phyloP scores from a whole-genome alignment of 2,888 invertebrate genomes.

The Drosophila putrida region DNA sequence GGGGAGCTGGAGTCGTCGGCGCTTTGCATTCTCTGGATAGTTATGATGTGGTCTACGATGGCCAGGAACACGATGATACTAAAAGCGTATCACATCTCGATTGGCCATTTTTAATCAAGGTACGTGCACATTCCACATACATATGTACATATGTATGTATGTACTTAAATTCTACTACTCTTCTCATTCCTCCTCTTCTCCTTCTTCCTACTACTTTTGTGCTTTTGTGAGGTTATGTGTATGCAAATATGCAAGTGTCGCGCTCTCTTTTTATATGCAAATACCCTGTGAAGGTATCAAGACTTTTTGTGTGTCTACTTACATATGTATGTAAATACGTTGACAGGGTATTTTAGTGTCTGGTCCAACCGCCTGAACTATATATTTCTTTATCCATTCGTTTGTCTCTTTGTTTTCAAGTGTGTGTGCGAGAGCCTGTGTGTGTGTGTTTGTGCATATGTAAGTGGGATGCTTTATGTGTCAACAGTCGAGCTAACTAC shows the following conservation, averaged over 20 bases:
- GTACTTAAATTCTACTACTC: neutral
- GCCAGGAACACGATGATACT: conserved; percentile 70
- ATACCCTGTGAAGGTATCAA: no score
- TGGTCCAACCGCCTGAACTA: no score
- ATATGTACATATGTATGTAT: no score
- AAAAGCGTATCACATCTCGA: conserved; percentile 78
- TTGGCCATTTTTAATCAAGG: conserved; percentile 85
- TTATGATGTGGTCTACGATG: conserved; percentile 74
- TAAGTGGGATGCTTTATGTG: conserved; percentile 54
- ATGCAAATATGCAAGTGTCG: conserved; percentile 25
- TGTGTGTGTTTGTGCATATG: neutral
- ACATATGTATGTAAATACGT: no score
- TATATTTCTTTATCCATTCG: neutral
- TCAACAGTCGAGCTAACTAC: conserved; percentile 50
- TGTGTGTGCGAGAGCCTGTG: neutral
- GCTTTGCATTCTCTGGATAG: conserved; percentile 67
- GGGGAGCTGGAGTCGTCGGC: neutral
- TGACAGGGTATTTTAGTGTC: no score
- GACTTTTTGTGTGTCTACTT: no score
- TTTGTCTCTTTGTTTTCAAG: neutral
- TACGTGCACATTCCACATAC: conserved; percentile 45
- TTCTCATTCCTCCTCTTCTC: neutral
- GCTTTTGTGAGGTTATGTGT: conserved; percentile 25
- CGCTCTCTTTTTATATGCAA: conserved; percentile 8
- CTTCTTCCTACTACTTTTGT: neutral